Conservation (phyloP, 1,140 invertebrate genomes). For the Drosophila sp. region DNA sequence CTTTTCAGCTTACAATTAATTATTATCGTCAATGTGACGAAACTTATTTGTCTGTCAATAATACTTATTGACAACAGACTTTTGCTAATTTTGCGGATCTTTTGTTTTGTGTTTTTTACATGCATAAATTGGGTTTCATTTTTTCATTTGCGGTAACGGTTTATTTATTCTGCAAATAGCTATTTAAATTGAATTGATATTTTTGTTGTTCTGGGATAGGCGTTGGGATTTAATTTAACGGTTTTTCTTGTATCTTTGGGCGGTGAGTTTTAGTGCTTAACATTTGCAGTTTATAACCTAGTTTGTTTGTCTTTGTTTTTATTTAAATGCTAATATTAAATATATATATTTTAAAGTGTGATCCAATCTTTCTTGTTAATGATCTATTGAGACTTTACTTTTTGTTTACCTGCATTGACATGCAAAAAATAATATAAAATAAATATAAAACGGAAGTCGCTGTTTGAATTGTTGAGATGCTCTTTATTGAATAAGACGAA, state of each 20-base stretch:
- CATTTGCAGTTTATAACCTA: conserved; percentile 75
- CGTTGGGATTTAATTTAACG: conserved; percentile 45
- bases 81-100: conserved; percentile 62
- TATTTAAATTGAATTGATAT: conserved; percentile 81
- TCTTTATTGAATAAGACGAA: conserved; percentile 71
- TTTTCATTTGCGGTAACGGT: conserved; percentile 66
- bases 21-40: conserved; percentile 84
- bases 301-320: conserved; percentile 62
- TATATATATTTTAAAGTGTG: conserved; percentile 71
- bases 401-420: conserved; percentile 43
- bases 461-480: conserved; percentile 62
- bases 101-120: conserved; percentile 66
- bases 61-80: conserved; percentile 84
- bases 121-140: conserved; percentile 67
- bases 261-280: conserved; percentile 69
- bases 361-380: conserved; percentile 56
- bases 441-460: conserved; percentile 64
- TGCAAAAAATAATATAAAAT: conserved; percentile 56
- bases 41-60: conserved; percentile 84
- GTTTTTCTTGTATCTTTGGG: conserved; percentile 26
- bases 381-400: conserved; percentile 52
- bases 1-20: conserved; percentile 76
- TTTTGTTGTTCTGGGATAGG: conserved; percentile 46
- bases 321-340: conserved; percentile 79
- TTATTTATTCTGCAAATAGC: conserved; percentile 77